These are phyloP conservation scores for Melitaea cinxia DNA, from an alignment of 1,140 invertebrate genomes.

Conservation along the genomic window DNA sequence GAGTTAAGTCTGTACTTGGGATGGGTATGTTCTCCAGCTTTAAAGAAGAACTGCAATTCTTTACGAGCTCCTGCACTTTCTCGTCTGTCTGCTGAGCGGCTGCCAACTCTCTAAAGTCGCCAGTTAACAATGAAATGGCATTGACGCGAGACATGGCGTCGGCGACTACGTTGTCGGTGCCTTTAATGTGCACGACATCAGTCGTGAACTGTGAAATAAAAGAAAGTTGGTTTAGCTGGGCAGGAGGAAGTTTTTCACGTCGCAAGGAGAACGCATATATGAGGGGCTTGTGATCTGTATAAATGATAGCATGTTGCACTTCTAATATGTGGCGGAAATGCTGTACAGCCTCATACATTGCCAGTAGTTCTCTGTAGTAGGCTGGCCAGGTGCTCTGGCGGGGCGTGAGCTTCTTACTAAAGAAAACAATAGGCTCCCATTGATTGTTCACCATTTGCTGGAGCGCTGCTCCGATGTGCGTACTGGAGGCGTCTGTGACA, in stretches of 20 bases:
- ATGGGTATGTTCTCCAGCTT: not conserved
- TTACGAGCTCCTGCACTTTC: not conserved
- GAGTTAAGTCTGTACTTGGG: slow-evolving; percentile 1
- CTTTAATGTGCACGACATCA: slow-evolving; percentile 30
- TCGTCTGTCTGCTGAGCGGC: not conserved
- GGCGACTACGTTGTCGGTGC: slow-evolving; percentile 39
- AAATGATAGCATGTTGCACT: slow-evolving; percentile 52
- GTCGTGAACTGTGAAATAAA: slow-evolving; percentile 36
- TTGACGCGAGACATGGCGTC: slow-evolving; percentile 33
- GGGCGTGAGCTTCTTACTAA: not conserved
- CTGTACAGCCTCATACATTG: slow-evolving; percentile 68
- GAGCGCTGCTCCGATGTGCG: slow-evolving; percentile 58
- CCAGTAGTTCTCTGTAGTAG: slow-evolving; percentile 67
- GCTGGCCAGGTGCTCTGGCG: slow-evolving; percentile 52
- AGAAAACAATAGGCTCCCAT: not conserved
- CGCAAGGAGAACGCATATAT: slow-evolving; percentile 53
- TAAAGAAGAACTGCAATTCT: not conserved
- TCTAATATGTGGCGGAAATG: slow-evolving; percentile 71
- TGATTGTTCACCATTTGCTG: slow-evolving; percentile 60
- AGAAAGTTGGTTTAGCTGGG: slow-evolving; percentile 28
- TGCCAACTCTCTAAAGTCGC: not conserved
- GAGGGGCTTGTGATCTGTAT: slow-evolving; percentile 74
- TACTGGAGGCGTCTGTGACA: slow-evolving; percentile 61
- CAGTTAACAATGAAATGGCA: not conserved
- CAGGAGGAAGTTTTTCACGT: slow-evolving; percentile 31